Conservation (phyloP, 2,113 vertebrate species). For the Carollia perspicillata region DNA sequence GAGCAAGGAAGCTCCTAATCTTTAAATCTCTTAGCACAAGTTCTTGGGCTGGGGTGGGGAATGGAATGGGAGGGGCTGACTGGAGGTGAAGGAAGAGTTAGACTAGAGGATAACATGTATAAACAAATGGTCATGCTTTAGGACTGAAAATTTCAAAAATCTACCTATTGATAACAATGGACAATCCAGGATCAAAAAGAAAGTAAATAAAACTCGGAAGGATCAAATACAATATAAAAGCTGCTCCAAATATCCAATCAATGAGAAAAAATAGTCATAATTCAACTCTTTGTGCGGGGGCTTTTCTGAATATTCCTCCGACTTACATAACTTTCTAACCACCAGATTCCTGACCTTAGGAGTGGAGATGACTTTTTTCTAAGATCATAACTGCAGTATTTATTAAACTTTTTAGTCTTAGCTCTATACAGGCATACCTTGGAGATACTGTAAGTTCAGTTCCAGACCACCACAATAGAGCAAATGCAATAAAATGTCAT, state of each 20-base stretch:
- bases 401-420: background rate
- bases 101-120: background rate
- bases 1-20: background rate
- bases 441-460: background rate
- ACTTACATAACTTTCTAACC: background rate
- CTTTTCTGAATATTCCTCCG: background rate
- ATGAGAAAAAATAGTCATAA: background rate
- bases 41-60: background rate
- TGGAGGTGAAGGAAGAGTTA: background rate
- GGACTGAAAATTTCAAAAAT: background rate
- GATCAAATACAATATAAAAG: constrained; percentile 3
- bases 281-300: background rate
- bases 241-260: background rate
- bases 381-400: background rate
- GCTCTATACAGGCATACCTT: too few relatives aligned
- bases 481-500: background rate
- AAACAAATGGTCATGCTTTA: background rate
- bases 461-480: too few relatives aligned
- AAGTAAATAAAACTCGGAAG: background rate
- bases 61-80: background rate
- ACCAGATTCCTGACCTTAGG: background rate
- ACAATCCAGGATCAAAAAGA: background rate
- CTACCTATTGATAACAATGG: background rate
- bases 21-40: background rate
- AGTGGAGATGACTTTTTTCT: background rate